A percentile compares a stretch with the other conserved stretches of the same genome.
These are phyloP conservation scores for Nesoenas mayeri DNA, from an alignment of 2,113 vertebrate species.

Conservation along the genomic window DNA sequence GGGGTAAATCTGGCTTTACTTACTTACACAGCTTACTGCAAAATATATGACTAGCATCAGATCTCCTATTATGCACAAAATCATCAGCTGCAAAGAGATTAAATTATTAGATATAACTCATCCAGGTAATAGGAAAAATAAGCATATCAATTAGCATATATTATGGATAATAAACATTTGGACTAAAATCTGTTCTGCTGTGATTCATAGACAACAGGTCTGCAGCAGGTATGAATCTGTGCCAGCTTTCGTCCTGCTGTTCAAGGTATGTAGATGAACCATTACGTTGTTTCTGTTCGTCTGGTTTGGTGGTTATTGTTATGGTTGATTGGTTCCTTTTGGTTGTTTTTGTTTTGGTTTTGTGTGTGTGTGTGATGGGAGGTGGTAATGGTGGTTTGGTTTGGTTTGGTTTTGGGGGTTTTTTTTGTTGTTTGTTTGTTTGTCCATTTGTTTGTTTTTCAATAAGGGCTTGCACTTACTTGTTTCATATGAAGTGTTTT, in stretches of 20 bases:
- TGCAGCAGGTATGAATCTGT: neutral
- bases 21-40: neutral
- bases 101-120: neutral
- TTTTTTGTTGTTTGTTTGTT: too few species aligned
- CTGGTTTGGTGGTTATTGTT: too few species aligned
- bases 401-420: neutral
- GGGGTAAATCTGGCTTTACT: neutral
- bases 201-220: neutral
- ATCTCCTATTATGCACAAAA: neutral
- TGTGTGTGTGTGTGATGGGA: too few species aligned
- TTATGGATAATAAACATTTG: neutral
- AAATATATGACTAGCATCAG: neutral
- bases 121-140: neutral
- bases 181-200: neutral
- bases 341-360: too few species aligned
- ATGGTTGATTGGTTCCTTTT: too few species aligned
- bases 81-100: neutral
- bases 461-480: neutral
- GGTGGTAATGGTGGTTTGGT: too few species aligned
- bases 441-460: neutral
- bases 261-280: neutral
- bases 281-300: neutral
- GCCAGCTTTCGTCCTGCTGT: neutral
- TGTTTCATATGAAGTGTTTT: neutral
- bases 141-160: accelerated